Base-by-base conservation (phyloP, 2,797 vertebrate species). In the Psittacula echo region DNA sequence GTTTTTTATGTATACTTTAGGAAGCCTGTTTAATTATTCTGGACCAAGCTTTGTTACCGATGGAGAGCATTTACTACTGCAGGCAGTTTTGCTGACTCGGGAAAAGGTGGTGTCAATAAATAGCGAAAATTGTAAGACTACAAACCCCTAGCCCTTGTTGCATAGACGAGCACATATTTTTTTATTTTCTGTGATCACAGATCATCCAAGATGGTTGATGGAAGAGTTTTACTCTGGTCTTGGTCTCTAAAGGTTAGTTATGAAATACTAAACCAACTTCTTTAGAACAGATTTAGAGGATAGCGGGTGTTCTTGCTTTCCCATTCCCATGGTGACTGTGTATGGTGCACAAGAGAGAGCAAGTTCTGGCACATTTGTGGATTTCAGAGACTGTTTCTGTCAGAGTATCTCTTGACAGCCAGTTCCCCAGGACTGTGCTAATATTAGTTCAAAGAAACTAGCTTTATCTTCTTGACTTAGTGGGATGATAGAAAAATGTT, bases 381-480 rank as follows among this genome's bases (percentile, higher is more conserved):
- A 82, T 82, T 94, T 90, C 74, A 90, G 67, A 82, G 51, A 34
- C 45, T 48, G 5, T 50, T 64, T 82, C 73, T 94, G 60, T 77
- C 61, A 79, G 45, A 79, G 45, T 58, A 50, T 54, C 51, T 91
- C 73, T 74, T 85, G 72, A 64, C 78, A 96, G 72, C 24, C 66
- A 60, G 37, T 89, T 90, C 71, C 84, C 62, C 12, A 83, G 41
- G 77, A 96, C 47, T 70, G 60, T 50, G 89, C 41, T 89, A 87
- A 95, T 90, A 88, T 87, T 90, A 93, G 71, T 88, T 95, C 90
- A 95, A 93, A 94, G 85, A 75, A 92, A 84, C 73, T 51, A 78
- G 11, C 74, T 89, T 91, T 71, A 85, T 87, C 42, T 29, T 92
- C 76, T 79, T 65, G 44, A 82, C 76, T 92, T 91, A 90, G 54